phyloP scores from a whole-genome alignment of 2,113 vertebrate genomes.

The Oxygymnocypris stewartii region DNA sequence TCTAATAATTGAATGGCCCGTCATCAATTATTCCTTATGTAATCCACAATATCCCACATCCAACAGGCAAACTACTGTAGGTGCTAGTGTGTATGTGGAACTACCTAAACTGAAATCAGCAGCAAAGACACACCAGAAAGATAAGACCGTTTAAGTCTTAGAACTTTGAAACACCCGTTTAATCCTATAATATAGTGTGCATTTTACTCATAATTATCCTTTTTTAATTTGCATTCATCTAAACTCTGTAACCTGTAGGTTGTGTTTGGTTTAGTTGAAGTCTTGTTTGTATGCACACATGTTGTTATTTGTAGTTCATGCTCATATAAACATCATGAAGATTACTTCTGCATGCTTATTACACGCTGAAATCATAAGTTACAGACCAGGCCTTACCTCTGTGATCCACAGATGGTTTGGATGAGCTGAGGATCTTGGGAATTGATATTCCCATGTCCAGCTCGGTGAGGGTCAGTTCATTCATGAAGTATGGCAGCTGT shows the following conservation, averaged over 20 bases:
- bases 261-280: neutral
- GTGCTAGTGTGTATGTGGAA: neutral
- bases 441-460: slow-evolving; percentile 96
- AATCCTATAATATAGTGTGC: neutral
- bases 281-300: too few relatives aligned
- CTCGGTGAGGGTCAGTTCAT: slow-evolving; percentile 94
- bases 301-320: neutral
- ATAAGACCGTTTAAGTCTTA: neutral
- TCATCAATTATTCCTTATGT: neutral
- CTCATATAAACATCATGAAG: neutral
- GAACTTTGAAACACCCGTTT: neutral
- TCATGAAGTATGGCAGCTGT: slow-evolving; percentile 98
- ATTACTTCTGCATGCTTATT: too few relatives aligned
- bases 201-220: neutral
- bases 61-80: neutral
- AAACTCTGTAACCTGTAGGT: neutral
- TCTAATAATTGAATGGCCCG: too few relatives aligned
- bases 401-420: slow-evolving; percentile 90
- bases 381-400: slow-evolving; percentile 79
- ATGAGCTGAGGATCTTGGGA: slow-evolving; percentile 93
- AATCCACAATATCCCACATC: neutral
- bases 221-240: neutral
- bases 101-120: neutral
- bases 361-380: neutral
- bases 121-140: neutral